A percentile compares a stretch with the other conserved stretches of the same genome.
These are phyloP conservation scores for Venustaconcha ellipsiformis DNA, from an alignment of 1,140 invertebrate species.

Conservation along the genomic window DNA sequence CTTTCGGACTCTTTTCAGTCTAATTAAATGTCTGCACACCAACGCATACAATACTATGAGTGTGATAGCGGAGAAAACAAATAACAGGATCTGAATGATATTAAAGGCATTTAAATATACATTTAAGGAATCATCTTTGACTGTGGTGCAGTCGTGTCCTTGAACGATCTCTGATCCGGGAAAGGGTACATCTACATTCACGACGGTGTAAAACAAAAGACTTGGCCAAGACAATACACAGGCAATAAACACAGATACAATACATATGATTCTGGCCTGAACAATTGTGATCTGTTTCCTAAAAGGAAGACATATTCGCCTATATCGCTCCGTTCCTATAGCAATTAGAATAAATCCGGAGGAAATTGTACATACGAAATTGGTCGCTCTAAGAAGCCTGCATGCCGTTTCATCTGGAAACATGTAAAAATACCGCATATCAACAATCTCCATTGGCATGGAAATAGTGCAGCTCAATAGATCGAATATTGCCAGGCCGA, in stretches of 20 bases:
- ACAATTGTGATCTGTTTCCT: conserved; percentile 24
- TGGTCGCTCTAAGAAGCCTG: conserved; percentile 31
- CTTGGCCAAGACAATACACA: conserved; percentile 18
- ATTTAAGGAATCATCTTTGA: conserved; percentile 2
- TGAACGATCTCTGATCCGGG: background rate
- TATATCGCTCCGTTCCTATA: conserved; percentile 45
- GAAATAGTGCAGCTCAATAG: conserved; percentile 35
- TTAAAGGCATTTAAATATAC: conserved; percentile 21
- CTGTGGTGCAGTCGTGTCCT: conserved; percentile 24
- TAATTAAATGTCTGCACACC: conserved; percentile 6
- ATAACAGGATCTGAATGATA: conserved; percentile 5
- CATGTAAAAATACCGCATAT: conserved; percentile 36
- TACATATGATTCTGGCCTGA: conserved; percentile 17
- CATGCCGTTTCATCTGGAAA: conserved; percentile 35
- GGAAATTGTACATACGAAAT: conserved; percentile 30
- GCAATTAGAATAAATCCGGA: conserved; percentile 38
- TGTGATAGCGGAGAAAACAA: conserved; percentile 1
- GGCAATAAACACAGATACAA: conserved; percentile 6
- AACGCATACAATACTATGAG: conserved; percentile 17
- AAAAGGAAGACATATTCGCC: conserved; percentile 42
- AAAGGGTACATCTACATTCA: conserved; percentile 9
- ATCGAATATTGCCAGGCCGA: conserved; percentile 46
- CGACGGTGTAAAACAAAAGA: conserved; percentile 20
- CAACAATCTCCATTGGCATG: conserved; percentile 48
- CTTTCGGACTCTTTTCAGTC: conserved; percentile 5